Percentiles rank a stretch among this genome's conserved stretches.
phyloP scores from a whole-genome alignment of 2,888 invertebrate species.

The Eristalinus aeneus region DNA sequence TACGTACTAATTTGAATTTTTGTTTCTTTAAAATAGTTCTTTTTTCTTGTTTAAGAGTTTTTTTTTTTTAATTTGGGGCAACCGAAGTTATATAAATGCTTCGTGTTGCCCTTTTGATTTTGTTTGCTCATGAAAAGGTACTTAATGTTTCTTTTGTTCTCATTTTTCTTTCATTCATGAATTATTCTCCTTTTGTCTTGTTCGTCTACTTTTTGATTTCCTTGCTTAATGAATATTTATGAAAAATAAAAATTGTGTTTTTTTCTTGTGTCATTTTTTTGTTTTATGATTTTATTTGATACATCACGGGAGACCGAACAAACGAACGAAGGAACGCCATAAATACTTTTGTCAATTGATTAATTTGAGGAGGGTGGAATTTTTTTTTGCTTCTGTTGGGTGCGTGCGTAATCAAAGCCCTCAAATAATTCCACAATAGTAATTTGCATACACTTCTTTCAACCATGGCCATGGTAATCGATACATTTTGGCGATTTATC shows the following conservation, averaged over 20 bases:
- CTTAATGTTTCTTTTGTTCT: conserved; percentile 49
- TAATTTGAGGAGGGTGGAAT: conserved; percentile 11
- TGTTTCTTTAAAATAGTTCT: conserved; percentile 56
- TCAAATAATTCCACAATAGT: conserved; percentile 9
- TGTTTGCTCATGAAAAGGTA: conserved; percentile 76
- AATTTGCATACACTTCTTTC: conserved; percentile 58
- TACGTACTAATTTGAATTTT: conserved; percentile 39
- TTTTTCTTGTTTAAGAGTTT: conserved; percentile 30
- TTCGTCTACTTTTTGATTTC: conserved; percentile 11
- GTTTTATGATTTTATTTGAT: conserved; percentile 22
- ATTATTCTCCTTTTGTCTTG: conserved; percentile 34
- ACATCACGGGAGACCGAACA: neutral
- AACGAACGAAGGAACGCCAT: neutral
- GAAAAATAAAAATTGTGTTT: conserved; percentile 16
- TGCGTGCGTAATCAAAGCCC: conserved; percentile 15
- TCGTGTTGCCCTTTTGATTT: conserved; percentile 77
- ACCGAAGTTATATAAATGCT: conserved; percentile 71
- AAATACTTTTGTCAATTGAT: conserved; percentile 13
- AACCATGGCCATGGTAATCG: conserved; percentile 45
- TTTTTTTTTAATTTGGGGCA: conserved; percentile 58
- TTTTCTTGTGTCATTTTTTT: conserved; percentile 30
- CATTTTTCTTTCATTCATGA: conserved; percentile 30
- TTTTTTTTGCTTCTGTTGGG: neutral
- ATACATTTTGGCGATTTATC: conserved; percentile 58
- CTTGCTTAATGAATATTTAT: conserved; percentile 15